Percentiles rank a stretch among this genome's conserved stretches.
phyloP scores from a whole-genome alignment of 1,140 invertebrate genomes.

The Drosophila persimilis region DNA sequence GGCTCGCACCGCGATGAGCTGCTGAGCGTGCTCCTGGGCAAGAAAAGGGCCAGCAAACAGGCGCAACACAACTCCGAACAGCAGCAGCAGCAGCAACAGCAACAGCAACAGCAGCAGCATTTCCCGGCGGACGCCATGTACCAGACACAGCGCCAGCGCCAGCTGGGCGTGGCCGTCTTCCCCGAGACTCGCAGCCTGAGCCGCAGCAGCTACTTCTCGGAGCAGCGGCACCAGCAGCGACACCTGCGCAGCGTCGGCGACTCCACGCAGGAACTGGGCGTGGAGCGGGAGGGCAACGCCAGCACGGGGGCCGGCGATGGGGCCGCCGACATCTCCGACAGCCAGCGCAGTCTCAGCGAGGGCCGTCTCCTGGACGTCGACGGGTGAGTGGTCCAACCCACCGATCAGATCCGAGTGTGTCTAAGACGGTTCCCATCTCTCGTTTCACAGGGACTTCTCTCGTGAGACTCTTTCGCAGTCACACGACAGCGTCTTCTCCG shows the following conservation, averaged over 20 bases:
- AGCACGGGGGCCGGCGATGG: conserved; percentile 16
- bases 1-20: conserved; percentile 69
- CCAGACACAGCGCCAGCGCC: conserved; percentile 57
- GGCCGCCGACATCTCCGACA: conserved; percentile 72
- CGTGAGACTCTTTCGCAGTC: conserved; percentile 78
- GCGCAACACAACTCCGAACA: conserved; percentile 24
- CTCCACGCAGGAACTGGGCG: conserved; percentile 70
- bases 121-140: conserved; percentile 50
- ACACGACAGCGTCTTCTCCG: conserved; percentile 82
- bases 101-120: conserved; percentile 23
- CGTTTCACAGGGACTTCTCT: conserved; percentile 65
- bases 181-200: conserved; percentile 58
- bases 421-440: neutral
- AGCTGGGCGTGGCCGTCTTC: conserved; percentile 72
- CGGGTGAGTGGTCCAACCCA: conserved; percentile 52
- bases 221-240: conserved; percentile 46
- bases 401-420: neutral
- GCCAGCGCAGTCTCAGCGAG: conserved; percentile 80
- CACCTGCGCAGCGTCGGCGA: conserved; percentile 73
- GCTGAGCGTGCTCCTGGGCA: conserved; percentile 66
- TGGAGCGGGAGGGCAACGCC: conserved; percentile 25
- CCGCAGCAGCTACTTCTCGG: conserved; percentile 64
- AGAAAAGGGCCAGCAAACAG: conserved; percentile 61
- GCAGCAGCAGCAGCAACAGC: conserved; percentile 28
- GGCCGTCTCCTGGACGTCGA: conserved; percentile 76